phyloP scores from a whole-genome alignment of 1,140 invertebrate species.

The Diprion similis region DNA sequence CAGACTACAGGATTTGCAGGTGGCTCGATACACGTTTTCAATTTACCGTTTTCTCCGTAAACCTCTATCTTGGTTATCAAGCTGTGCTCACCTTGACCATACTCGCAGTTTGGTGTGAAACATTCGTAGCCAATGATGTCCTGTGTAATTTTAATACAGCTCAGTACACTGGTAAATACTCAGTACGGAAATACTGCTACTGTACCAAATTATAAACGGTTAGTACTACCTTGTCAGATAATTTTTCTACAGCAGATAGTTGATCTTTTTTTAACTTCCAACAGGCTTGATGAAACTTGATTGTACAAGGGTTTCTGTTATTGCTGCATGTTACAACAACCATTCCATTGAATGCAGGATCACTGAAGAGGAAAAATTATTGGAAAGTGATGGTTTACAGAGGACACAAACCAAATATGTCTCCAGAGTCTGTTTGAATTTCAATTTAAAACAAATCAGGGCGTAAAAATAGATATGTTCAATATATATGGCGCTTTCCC shows the following conservation, averaged over 20 bases:
- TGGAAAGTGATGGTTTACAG: not conserved
- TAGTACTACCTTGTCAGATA: conserved; percentile 35
- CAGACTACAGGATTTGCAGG: conserved; percentile 11
- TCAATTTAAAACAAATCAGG: conserved; percentile 11
- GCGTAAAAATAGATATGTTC: not conserved
- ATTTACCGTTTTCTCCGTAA: conserved; percentile 26
- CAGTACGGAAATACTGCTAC: not conserved
- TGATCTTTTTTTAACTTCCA: conserved; percentile 41
- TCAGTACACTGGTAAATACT: conserved; percentile 9
- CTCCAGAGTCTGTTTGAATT: not conserved
- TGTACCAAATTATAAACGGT: not conserved
- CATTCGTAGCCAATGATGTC: conserved; percentile 34
- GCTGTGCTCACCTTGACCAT: conserved; percentile 21
- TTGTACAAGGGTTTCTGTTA: conserved; percentile 31
- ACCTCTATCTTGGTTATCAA: conserved; percentile 35
- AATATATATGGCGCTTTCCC: too few relatives aligned
- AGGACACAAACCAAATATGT: not conserved
- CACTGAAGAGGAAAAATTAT: conserved; percentile 26
- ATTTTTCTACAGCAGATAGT: conserved; percentile 25
- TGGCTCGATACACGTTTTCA: conserved; percentile 22
- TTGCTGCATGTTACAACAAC: conserved; percentile 43
- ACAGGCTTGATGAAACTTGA: conserved; percentile 40
- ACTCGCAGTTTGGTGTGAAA: conserved; percentile 38
- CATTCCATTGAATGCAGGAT: conserved; percentile 47
- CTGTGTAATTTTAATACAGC: conserved; percentile 24